A percentile compares a stretch with the other conserved stretches of the same genome.
Conservation (phyloP, 2,113 vertebrate species). For the Semnopithecus entellus region DNA sequence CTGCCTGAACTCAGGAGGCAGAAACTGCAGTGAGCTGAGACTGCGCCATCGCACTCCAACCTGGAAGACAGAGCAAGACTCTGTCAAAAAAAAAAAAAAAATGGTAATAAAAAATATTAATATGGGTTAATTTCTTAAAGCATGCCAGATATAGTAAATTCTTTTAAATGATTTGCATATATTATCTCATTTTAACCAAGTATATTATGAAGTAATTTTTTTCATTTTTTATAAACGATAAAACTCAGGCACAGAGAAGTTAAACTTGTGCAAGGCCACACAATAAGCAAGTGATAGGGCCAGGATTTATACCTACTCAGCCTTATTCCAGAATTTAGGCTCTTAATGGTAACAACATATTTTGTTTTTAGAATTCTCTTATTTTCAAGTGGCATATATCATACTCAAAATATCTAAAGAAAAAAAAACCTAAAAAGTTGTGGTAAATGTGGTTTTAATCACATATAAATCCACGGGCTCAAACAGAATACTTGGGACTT, state of each 20-base stretch:
- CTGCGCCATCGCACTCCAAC: no score
- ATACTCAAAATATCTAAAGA: neutral
- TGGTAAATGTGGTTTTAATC: neutral
- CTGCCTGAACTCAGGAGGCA: no score
- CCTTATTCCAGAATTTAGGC: neutral
- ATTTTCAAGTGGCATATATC: neutral
- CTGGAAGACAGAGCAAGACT: no score
- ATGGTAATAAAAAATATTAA: neutral
- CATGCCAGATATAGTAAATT: neutral
- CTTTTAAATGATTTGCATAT: neutral
- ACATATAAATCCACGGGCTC: neutral
- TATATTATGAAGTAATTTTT: neutral
- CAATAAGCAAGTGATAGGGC: neutral
- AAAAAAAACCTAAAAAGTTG: neutral
- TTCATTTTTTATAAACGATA: neutral
- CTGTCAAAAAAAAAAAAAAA: neutral
- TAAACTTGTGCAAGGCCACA: neutral
- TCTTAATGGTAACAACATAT: neutral
- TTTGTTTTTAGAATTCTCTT: neutral
- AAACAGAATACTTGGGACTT: neutral
- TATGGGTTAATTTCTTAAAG: neutral
- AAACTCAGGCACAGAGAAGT: neutral
- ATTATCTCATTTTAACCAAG: neutral
- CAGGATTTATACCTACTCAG: neutral
- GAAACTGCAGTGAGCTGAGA: no score